Evolutionary conservation across 1,140 invertebrate species (phyloP), one percentile per base, ranked within the genome.

Genomic region (Cydia pomonella): DNA sequence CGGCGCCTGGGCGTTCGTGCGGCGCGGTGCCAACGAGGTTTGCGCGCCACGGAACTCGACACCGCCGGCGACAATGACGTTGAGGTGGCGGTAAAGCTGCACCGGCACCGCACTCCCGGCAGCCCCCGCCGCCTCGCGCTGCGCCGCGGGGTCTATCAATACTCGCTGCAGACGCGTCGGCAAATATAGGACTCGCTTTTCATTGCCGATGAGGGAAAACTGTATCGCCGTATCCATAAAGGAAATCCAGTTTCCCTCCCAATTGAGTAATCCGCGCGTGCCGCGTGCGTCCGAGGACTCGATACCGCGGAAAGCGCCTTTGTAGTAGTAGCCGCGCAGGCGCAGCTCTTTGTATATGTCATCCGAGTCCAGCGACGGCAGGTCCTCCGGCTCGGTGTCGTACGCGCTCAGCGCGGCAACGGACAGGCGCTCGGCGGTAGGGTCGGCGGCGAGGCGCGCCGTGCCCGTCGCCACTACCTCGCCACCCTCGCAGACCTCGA

Each of bases 211-310:
- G 77, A 99, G 96, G 64, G 95, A 95, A 77, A 98, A 98, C 90
- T 99, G 98, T 23, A 99, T 94, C 95, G 99, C 97, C 0, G 97
- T 98, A 84, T 99, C 98, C 83, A 99, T 95, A 89, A 96, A 99
- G 10, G 97, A 96, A 69, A 99, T 95, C 98, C 98, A 99, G 87
- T 99, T 97, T 69, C 96, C 95, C 21, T 94, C 94, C 98, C 98
- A 99, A 74, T 94, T 90, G 41, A 98, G 88, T 81, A 95, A 93
- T 12, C 97, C 97, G 63, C 81, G 84, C 0, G 88, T 87, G 33
- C 95, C 96, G 80, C 94, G 93, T 77, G 96, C 95, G 82, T 97
- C 96, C 1, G 96, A 93, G 16, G 94, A 84, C 2, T 93, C 87
- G 76, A 98, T 96, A 29, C 97, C 98, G 80, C 96, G 95, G 94